A percentile compares a stretch with the other conserved stretches of the same genome.
Evolutionary conservation across 92 coral and sea anemone species (phyloP).

Genomic region (Palythoa grandiflora): DNA sequence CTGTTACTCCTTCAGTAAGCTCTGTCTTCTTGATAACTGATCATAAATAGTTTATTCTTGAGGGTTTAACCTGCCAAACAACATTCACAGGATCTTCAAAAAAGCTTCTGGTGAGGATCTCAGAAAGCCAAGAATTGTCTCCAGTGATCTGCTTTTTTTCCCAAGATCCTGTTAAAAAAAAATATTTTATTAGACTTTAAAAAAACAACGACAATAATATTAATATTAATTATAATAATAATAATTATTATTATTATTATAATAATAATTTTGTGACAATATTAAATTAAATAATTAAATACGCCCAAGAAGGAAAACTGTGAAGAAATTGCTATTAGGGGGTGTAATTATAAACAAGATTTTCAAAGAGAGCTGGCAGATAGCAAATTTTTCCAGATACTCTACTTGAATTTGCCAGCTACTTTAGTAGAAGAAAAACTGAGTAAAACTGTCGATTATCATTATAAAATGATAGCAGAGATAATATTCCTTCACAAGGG

Average conservation of each 20-base stretch:
- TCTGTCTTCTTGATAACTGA: not conserved
- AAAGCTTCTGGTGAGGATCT: conserved; percentile 22
- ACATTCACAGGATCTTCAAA: conserved; percentile 19
- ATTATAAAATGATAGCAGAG: too few relatives aligned
- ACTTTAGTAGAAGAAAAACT: too few relatives aligned
- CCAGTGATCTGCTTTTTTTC: conserved; percentile 33
- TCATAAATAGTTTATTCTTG: not conserved
- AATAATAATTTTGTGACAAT: not conserved
- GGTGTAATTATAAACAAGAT: too few relatives aligned
- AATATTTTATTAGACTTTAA: not conserved
- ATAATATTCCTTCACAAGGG: too few relatives aligned
- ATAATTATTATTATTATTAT: not conserved
- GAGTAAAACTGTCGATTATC: too few relatives aligned
- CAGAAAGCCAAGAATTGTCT: conserved; percentile 6
- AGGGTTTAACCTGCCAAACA: not conserved
- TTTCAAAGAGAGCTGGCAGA: too few relatives aligned
- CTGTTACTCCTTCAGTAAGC: not conserved
- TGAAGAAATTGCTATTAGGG: too few relatives aligned
- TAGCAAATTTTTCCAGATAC: too few relatives aligned
- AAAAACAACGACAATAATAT: too few relatives aligned
- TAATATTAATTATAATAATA: not conserved
- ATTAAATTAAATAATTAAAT: too few relatives aligned
- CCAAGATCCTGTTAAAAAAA: conserved; percentile 22
- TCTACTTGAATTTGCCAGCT: too few relatives aligned
- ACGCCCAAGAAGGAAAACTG: too few relatives aligned